Percentiles rank a stretch among this genome's conserved stretches.
phyloP scores from a whole-genome alignment of 2,888 invertebrate species.

The Drosophila koepferae region DNA sequence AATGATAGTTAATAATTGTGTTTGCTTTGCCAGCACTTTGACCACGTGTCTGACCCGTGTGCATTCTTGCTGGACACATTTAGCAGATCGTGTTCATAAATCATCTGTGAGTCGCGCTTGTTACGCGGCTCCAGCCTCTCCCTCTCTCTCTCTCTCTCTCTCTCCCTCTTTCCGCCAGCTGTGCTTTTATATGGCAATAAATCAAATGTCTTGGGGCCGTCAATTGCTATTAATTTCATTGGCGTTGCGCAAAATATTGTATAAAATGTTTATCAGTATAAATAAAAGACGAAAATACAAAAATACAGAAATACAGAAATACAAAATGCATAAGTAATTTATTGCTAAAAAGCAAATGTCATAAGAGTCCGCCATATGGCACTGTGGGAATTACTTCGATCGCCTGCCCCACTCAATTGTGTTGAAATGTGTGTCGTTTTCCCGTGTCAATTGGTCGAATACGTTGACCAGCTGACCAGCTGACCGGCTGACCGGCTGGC shows the following conservation, averaged over 20 bases:
- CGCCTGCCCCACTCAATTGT: conserved; percentile 43
- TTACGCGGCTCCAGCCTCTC: conserved; percentile 18
- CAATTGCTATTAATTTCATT: conserved; percentile 71
- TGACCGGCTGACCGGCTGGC: conserved; percentile 14
- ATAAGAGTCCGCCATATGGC: conserved; percentile 57
- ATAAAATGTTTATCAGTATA: conserved; percentile 25
- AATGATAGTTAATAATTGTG: background rate
- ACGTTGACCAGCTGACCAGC: conserved; percentile 24
- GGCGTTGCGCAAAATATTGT: conserved; percentile 49
- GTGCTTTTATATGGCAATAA: conserved; percentile 48
- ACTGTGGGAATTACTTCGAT: conserved; percentile 49
- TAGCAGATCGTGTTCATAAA: conserved; percentile 64
- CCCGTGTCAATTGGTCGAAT: conserved; percentile 63
- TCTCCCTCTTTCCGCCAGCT: background rate
- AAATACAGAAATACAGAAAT: conserved; percentile 56
- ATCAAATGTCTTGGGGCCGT: conserved; percentile 62
- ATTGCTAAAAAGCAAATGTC: conserved; percentile 79
- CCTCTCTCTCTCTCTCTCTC: background rate
- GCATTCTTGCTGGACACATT: conserved; percentile 60
- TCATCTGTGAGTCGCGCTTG: conserved; percentile 38
- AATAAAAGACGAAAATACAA: conserved; percentile 48
- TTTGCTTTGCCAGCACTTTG: conserved; percentile 7
- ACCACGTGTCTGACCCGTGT: conserved; percentile 39
- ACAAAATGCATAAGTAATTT: conserved; percentile 74
- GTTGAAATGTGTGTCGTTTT: conserved; percentile 62